Evolutionary conservation across 2,797 vertebrate species (phyloP), one percentile per base, ranked within the genome.

Genomic region (Anguilla anguilla): DNA sequence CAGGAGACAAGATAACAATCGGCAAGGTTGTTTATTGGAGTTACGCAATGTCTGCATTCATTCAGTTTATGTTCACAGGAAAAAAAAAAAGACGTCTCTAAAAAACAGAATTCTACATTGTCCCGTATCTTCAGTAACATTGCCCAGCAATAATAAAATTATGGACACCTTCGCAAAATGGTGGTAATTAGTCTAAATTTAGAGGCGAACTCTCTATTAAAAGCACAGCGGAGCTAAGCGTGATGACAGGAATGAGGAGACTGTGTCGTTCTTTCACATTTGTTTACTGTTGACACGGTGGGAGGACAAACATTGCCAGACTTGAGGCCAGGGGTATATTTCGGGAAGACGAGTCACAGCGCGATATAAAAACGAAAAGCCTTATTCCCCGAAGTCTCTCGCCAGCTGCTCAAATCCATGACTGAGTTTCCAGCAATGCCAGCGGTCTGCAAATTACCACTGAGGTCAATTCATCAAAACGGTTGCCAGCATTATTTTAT

Each of bases 271-370:
- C 86, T 67, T 83, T 39, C 59, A 67, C 43, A 28, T 53, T 53
- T 87, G 86, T 87, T 87, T 87, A 83, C 57, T 82, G 84, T 64
- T 69, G 57, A 85, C 84, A 85, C 25, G 22, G 84, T 43, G 84
- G 59, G 61, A 46, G 84, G 84, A 85, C 43, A 85, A 85, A 67
- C 57, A 85, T 61, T 64, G 59, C 61, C 86, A n/a, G n/a, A 87
- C 83, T 64, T 82, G 49, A 69, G 57, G 86, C 77, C 22, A 5
- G 55, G 39, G 74, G 74, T 87, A 53, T 87, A 87, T 87, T 87
- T 82, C 39, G 1, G 79, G 79, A 46, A 28, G 79, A 83, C 79
- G 59, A 83, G 57, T 87, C 79, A 69, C 46, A 69, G 79, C 46
- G 28, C 31, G 57, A 57, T 22, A 82, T 83, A 67, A 83, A 87